These are phyloP conservation scores for Odontocolon sp. DNA, from an alignment of 2,888 invertebrate species.

Conservation along the genomic window DNA sequence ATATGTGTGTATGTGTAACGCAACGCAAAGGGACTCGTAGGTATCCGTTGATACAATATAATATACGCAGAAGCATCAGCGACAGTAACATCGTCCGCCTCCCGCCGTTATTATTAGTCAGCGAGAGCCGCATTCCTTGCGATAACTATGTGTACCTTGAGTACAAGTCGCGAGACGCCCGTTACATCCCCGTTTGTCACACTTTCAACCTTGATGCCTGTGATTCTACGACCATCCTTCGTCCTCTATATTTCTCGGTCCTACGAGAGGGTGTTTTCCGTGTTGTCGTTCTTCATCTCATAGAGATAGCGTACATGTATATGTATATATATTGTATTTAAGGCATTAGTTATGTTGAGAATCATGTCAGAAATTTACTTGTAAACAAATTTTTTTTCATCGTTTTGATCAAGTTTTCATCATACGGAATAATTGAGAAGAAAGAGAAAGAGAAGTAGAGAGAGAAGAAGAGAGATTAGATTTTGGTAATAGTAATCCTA, in stretches of 20 bases:
- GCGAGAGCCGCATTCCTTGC: conserved; percentile 64
- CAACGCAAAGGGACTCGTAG: too few species aligned
- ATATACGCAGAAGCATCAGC: conserved; percentile 22
- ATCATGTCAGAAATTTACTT: too few species aligned
- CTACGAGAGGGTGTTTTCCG: neutral
- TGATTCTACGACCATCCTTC: conserved; percentile 6
- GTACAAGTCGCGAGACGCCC: conserved; percentile 61
- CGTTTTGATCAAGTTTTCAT: too few species aligned
- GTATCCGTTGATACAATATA: conserved; percentile 20
- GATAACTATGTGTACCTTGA: conserved; percentile 75
- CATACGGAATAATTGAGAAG: too few species aligned
- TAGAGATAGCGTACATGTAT: neutral
- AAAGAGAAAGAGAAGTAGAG: too few species aligned
- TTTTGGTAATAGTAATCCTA: too few species aligned
- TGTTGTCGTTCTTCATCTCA: neutral
- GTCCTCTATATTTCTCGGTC: neutral
- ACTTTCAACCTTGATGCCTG: conserved; percentile 64
- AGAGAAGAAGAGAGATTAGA: too few species aligned
- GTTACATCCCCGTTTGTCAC: conserved; percentile 70
- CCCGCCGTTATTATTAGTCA: conserved; percentile 68
- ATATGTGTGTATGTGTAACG: conserved; percentile 3
- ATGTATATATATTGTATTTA: too few species aligned
- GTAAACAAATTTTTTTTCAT: too few species aligned
- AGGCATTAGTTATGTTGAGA: too few species aligned
- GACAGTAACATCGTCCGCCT: conserved; percentile 26